Percentiles rank a stretch among this genome's conserved stretches.
Evolutionary conservation across 2,113 vertebrate genomes (phyloP).

Genomic region (Manacus vitellinus): DNA sequence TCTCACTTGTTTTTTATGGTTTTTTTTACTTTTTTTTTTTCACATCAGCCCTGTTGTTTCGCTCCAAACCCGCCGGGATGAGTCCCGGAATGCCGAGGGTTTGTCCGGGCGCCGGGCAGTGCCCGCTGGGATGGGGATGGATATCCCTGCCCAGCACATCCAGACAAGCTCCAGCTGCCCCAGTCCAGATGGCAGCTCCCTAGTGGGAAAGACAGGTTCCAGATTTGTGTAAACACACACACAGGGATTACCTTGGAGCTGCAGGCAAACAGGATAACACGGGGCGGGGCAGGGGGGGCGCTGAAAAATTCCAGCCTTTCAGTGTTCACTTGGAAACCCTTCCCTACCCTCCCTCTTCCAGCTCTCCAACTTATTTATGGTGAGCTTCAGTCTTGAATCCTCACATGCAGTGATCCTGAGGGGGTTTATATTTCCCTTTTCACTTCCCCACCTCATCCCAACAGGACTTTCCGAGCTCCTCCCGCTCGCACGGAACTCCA

Average conservation of each 20-base stretch:
- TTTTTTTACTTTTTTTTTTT: too few species aligned
- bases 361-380: neutral
- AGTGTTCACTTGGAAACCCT: neutral
- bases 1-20: neutral
- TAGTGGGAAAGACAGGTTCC: neutral
- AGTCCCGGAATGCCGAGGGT: neutral
- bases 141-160: neutral
- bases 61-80: too few species aligned
- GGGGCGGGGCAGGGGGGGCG: accelerated
- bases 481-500: neutral
- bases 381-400: neutral
- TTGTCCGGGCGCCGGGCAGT: neutral
- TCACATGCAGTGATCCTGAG: accelerated
- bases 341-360: neutral
- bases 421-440: neutral
- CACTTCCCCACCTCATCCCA: neutral
- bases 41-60: neutral
- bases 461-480: neutral
- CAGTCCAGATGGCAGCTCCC: neutral
- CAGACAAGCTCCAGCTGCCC: constrained; percentile 42
- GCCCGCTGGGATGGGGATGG: neutral
- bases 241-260: neutral
- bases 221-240: neutral
- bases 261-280: neutral
- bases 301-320: neutral